Base-by-base conservation (phyloP, 2,113 vertebrate species). In the Percopsis transmontana region DNA sequence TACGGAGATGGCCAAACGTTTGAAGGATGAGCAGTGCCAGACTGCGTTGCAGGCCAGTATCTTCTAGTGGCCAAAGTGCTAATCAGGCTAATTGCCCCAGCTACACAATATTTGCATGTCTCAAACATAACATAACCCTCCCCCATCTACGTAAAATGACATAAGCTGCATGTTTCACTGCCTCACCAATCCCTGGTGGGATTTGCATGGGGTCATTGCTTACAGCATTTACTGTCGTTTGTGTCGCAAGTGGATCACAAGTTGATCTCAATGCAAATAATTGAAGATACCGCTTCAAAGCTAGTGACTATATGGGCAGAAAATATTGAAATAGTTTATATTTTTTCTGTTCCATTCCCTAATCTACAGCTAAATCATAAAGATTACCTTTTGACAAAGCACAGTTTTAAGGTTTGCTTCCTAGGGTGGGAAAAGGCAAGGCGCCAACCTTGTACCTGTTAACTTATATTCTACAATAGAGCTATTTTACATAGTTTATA, bases 361-460 rank as follows among this genome's bases (percentile, higher is more conserved):
- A 50, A 52, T 13, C 19, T 52, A n/a, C 21, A 14, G 23, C 11
- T 13, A 52, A 52, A 52, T 52, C 10, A 3, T 47, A 47, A 47
- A n/a, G 16, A 47, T n/a, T 45, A 45, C 57, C 4, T 55, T n/a
- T 2, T 54, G 58, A 13, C 5, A 51, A n/a, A 47, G 1, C 1
- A 3, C 68, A 70, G 72, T 76, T 86, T 88, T 76, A 77, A 74
- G 78, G 74, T 72, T 84, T 89, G 90, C 87, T 81, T 87, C 77
- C 76, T 79, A 83, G 89, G 87, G 88, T 85, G 90, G 90, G 91
- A 87, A 88, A 92, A 83, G 92, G 90, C 80, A 91, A 91, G 79
- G 88, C 89, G 89, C 55, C 55, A 64, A 80, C 42, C 62, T 48
- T 71, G 70, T 72, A 79, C 51, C 23, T 58, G 59, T 38, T 70